Evolutionary conservation across 2,113 vertebrate genomes (phyloP).

Genomic region (Ornithorhynchus anatinus): DNA sequence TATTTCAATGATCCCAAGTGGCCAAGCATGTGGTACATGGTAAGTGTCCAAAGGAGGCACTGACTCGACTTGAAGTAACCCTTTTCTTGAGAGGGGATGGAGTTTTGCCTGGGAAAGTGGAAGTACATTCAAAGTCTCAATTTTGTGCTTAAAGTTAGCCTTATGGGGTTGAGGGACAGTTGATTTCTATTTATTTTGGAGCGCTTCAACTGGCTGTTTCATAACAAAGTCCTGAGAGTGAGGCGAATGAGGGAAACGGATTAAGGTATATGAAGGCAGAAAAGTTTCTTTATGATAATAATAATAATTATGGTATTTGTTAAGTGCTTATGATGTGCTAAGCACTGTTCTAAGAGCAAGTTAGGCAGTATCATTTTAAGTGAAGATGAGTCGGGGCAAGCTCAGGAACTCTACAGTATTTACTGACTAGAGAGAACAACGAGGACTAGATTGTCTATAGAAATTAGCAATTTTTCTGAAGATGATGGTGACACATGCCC

Average conservation of each 20-base stretch:
- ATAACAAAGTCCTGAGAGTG: constrained; percentile 4
- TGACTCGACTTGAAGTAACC: neutral
- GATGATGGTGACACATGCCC: too few relatives aligned
- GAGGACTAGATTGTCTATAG: too few relatives aligned
- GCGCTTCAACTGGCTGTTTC: neutral
- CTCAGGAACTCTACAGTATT: too few relatives aligned
- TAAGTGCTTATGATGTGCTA: too few relatives aligned
- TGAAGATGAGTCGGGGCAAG: too few relatives aligned
- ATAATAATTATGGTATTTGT: too few relatives aligned
- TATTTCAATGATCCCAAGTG: constrained; percentile 98
- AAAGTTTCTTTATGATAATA: too few relatives aligned
- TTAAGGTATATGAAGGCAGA: too few relatives aligned
- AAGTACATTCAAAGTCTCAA: neutral
- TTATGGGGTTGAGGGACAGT: constrained; percentile 1
- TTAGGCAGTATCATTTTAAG: too few relatives aligned
- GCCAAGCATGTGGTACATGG: constrained; percentile 99
- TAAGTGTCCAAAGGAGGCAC: constrained; percentile 70
- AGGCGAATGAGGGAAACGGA: neutral
- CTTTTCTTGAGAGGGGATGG: neutral
- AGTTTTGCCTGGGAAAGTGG: neutral
- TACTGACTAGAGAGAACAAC: too few relatives aligned
- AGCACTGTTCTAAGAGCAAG: too few relatives aligned
- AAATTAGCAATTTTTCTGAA: too few relatives aligned
- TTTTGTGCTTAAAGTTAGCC: neutral
- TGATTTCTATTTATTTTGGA: constrained; percentile 2